Evolutionary conservation across 2,113 vertebrate genomes (phyloP), one percentile per base, ranked within the genome.

Genomic region (Mirza zaza): DNA sequence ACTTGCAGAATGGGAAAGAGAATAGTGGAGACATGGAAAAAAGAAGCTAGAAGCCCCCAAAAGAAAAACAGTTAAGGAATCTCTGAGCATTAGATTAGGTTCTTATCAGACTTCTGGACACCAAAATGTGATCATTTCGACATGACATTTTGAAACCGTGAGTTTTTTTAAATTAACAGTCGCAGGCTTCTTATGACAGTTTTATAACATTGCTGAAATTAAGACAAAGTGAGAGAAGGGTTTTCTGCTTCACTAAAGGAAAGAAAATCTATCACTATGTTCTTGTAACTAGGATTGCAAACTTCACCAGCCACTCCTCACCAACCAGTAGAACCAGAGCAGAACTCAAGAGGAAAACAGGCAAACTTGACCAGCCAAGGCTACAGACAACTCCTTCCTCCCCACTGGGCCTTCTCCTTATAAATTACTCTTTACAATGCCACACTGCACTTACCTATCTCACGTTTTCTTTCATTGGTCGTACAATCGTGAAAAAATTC

Each of bases 401-500:
- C 73, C 86, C 7, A 29, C 32, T 2, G 34, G 34, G 48, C 32
- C 91, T 75, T 59, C 50, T 42, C 14, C 1, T 87, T 13, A 81
- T n/a, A 59, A 55, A 83, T 21, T 55, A 61, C 50, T 94, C 45
- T 67, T 77, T 12, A 73, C 27, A 70, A 68, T 32, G 65, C 48
- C 52, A 79, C 23, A 50, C 17, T 27, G 48, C 76, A 98, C 99
- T 99, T 98, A 99, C 99, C 99, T 84, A 99, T 99, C 98, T 99
- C 99, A 20, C 99, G 99, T 93, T 99, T 99, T 84, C 99, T 98
- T 97, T 99, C 99, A 39, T 99, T 99, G 0, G 99, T 99, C 0
- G 99, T 99, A 98, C 99, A 99, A 65, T 99, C 99, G 97, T 99
- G 99, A 98, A 99, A 99, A 98, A 99, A 99, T 96, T 99, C 99